Evolutionary conservation across 92 coral and sea anemone genomes (phyloP), one percentile per base, ranked within the genome.

Genomic region (Epizoanthus illoricatus): DNA sequence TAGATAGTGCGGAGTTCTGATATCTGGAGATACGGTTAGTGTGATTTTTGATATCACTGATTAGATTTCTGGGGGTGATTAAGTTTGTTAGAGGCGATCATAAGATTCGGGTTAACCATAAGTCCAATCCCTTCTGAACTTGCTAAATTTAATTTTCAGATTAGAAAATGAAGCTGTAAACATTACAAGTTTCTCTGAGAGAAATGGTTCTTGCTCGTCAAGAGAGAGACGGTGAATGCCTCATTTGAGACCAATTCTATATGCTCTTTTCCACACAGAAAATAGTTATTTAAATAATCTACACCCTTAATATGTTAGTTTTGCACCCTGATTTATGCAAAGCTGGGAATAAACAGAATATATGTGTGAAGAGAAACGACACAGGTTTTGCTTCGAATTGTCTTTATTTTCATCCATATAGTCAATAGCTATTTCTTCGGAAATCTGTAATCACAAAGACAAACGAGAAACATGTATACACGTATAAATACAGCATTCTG

Each of bases 381-480:
- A 40, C 4, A 19, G 52, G 21, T 11, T 43, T 69, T 20, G 55
- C 24, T 78, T 57, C n/a, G 47, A 57, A 74, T 33, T 57, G 23
- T 20, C 65, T 78, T 61, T 76, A 76, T 78, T 78, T 78, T 63
- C 24, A 78, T 61, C 70, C 47, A 41, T 42, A 59, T 78, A 78
- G 28, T 65, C 60, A 78, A 78, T 41, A 78, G 82, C 42, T 42
- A 78, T 36, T 76, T 76, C 21, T 0, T 52, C 56, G 2, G 63
- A 33, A 40, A 40, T 33, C 45, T 21, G 60, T 41, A 76, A 76
- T 76, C 71, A 78, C 41, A 63, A 39, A 45, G 82, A 78, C 47
- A 42, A 63, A 41, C n/a, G 18, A 7, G n/a, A n/a, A 21, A 13
- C 52, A 72, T 42, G 41, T 61, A 42, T 59, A 33, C 65, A 78